Evolutionary conservation across 1,140 invertebrate genomes (phyloP), one percentile per base, ranked within the genome.

Genomic region (Cecropterus lyciades): DNA sequence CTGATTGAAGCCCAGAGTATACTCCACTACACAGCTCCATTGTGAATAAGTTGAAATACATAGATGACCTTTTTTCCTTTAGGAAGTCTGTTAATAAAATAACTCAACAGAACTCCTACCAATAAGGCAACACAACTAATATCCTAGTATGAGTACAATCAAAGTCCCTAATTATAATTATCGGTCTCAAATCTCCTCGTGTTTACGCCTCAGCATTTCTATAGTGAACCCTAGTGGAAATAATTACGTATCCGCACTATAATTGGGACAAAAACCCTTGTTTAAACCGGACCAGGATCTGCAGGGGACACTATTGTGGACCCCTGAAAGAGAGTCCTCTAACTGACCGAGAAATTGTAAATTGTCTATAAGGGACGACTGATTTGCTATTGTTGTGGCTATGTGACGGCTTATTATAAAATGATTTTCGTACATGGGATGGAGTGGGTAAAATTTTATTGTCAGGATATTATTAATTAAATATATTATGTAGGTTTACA

Each of bases 231-330:
- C 71, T 77, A 72, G 79, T 80, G 86, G 84, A 91, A 85, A 87
- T 89, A 88, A 91, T 91, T 82, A 87, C 67, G 66, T 72, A 72
- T 73, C 75, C 77, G 66, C 67, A 69, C 73, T 74, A 67, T 89
- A 87, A 87, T 90, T 89, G 82, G 77, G 75, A 79, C 69, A 83
- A 85, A 87, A 89, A 85, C 85, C 88, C 86, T 88, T 88, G 85
- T 89, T 89, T 84, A 85, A 86, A 82, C 59, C 77, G 75, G 73
- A 73, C 69, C 77, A 69, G 72, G 72, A 76, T 83, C 88, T 91
- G 88, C 73, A 53, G 79, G 82, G 85, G 88, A 88, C 88, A 87
- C 70, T 71, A 86, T 87, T 88, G 83, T 85, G 53, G 48, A 65
- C 71, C 75, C 75, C 69, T 67, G 51, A 55, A 55, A 55, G 52